Conservation (phyloP, 2,888 invertebrate species). For the Eristalis tenax region DNA sequence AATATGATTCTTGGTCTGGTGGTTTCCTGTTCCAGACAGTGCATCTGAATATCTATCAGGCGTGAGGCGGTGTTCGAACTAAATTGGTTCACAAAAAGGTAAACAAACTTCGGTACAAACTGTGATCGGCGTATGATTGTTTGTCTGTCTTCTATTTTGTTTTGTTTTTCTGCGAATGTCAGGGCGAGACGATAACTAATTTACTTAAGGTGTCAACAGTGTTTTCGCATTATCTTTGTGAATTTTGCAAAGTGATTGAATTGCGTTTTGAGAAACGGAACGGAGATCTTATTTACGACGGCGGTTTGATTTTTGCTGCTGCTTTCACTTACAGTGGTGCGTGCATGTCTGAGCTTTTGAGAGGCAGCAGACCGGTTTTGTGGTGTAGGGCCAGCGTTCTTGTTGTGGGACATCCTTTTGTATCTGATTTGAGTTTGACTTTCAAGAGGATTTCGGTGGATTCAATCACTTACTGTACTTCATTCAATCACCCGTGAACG, state of each 20-base stretch:
- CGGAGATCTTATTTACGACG: neutral
- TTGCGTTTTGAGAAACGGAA: neutral
- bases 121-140: neutral
- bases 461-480: too few species aligned
- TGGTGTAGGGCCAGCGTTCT: too few species aligned
- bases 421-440: too few species aligned
- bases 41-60: neutral
- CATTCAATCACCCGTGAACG: too few species aligned
- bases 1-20: too few species aligned
- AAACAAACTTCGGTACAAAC: neutral
- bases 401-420: too few species aligned
- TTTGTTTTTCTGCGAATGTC: neutral
- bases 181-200: neutral
- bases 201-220: neutral
- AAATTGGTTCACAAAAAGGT: constrained; percentile 16
- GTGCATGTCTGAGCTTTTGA: too few species aligned
- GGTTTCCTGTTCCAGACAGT: neutral
- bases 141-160: neutral
- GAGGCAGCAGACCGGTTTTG: too few species aligned
- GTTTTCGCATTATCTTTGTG: neutral
- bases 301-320: neutral
- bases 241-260: neutral
- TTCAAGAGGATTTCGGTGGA: too few species aligned
- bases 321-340: too few species aligned
- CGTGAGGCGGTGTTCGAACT: constrained; percentile 13